These are phyloP conservation scores for Lophius americanus DNA, from an alignment of 2,797 vertebrate genomes.

Conservation along the genomic window DNA sequence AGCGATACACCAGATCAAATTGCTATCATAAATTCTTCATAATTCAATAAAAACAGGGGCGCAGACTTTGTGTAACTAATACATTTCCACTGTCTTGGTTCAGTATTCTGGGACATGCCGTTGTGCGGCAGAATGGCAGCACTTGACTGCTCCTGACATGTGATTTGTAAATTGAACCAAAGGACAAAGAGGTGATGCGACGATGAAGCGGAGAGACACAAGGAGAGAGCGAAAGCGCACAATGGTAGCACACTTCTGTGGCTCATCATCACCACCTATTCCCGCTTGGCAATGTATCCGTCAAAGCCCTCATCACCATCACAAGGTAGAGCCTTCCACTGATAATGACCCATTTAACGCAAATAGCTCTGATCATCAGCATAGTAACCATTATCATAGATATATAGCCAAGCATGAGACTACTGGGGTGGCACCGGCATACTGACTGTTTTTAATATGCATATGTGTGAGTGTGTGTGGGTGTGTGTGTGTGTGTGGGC, in stretches of 20 bases:
- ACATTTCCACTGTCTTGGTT: conserved; percentile 55
- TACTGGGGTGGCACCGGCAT: conserved; percentile 73
- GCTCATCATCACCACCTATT: conserved; percentile 73
- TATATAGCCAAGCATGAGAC: conserved; percentile 68
- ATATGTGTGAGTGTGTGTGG: conserved; percentile 26
- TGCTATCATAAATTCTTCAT: conserved; percentile 75
- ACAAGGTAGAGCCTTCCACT: conserved; percentile 74
- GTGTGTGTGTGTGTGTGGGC: neutral
- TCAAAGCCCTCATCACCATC: conserved; percentile 80
- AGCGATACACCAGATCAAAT: conserved; percentile 76
- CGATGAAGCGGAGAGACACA: conserved; percentile 71
- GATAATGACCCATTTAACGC: conserved; percentile 83
- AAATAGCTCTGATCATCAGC: conserved; percentile 80
- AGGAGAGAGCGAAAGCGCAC: conserved; percentile 63
- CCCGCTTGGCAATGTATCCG: conserved; percentile 77
- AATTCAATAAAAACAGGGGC: conserved; percentile 72
- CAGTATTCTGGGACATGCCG: conserved; percentile 53
- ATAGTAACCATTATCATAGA: conserved; percentile 76
- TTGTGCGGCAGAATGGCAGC: conserved; percentile 58
- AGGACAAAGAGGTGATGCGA: conserved; percentile 78
- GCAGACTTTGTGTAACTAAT: conserved; percentile 66
- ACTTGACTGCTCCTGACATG: conserved; percentile 80
- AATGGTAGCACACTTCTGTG: conserved; percentile 66
- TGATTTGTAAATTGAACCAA: conserved; percentile 77
- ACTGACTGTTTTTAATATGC: conserved; percentile 72